These are phyloP conservation scores for Drosophila paramelanica DNA, from an alignment of 2,888 invertebrate genomes.

Conservation along the genomic window DNA sequence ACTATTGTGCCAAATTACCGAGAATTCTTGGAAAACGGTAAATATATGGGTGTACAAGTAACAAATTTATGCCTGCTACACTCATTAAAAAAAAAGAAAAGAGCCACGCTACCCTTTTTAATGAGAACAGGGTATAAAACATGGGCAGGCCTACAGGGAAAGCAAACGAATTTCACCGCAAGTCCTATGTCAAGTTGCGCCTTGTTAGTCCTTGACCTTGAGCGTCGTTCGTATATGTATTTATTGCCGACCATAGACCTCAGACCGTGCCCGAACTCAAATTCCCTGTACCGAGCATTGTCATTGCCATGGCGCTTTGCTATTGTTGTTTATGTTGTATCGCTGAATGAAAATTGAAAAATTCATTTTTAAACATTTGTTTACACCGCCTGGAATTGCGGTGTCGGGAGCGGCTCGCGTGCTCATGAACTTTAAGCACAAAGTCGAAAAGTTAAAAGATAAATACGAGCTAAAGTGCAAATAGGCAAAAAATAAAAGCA, in stretches of 20 bases:
- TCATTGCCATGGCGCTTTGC: slow-evolving; percentile 32
- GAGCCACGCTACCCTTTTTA: no score
- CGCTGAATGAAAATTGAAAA: slow-evolving; percentile 64
- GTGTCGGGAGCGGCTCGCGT: slow-evolving; percentile 15
- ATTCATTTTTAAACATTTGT: slow-evolving; percentile 73
- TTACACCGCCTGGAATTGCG: slow-evolving; percentile 40
- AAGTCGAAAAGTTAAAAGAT: slow-evolving; percentile 74
- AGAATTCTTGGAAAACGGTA: no score
- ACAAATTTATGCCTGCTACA: no score
- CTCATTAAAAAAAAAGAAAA: no score
- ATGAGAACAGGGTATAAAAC: no score
- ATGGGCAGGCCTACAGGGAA: background rate
- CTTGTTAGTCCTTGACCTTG: slow-evolving; percentile 27
- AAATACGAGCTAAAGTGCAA: slow-evolving; percentile 68
- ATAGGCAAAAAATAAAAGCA: slow-evolving; percentile 50
- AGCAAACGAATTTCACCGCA: background rate
- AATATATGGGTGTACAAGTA: no score
- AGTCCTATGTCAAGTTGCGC: background rate
- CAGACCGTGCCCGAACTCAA: slow-evolving; percentile 3
- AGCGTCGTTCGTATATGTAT: background rate
- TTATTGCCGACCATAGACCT: slow-evolving; percentile 8
- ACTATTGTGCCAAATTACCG: no score
- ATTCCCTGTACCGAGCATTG: slow-evolving; percentile 8
- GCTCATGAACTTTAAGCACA: slow-evolving; percentile 69
- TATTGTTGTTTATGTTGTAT: slow-evolving; percentile 29